phyloP scores from a whole-genome alignment of 1,140 invertebrate genomes.

The Xylocopa sonorina region DNA sequence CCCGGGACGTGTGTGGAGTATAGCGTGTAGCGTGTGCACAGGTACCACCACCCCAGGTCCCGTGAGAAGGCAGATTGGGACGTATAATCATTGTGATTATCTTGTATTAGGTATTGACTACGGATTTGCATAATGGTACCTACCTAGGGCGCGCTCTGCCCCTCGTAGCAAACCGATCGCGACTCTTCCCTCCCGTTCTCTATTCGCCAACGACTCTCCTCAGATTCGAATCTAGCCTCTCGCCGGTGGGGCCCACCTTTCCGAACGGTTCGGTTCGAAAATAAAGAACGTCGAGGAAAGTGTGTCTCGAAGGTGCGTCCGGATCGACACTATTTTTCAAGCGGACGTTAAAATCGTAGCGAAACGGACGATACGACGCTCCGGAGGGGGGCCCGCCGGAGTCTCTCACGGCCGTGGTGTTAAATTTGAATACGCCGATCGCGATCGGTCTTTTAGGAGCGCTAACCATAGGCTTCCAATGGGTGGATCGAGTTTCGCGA shows the following conservation, averaged over 20 bases:
- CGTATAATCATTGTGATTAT: conserved; percentile 82
- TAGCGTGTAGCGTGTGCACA: conserved; percentile 53
- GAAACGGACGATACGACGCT: conserved; percentile 23
- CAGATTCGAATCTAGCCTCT: conserved; percentile 1
- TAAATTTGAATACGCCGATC: conserved; percentile 64
- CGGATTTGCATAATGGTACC: conserved; percentile 81
- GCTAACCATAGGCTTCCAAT: conserved; percentile 60
- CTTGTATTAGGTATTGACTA: conserved; percentile 82
- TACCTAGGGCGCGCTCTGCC: conserved; percentile 66
- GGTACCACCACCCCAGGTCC: conserved; percentile 42
- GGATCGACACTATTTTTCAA: not conserved
- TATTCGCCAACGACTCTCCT: conserved; percentile 1
- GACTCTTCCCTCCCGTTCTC: not conserved
- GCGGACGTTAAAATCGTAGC: conserved; percentile 7
- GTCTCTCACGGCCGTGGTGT: conserved; percentile 40
- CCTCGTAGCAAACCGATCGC: conserved; percentile 47
- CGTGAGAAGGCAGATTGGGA: conserved; percentile 69
- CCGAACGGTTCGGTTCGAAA: no score
- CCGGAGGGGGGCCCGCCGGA: conserved; percentile 14
- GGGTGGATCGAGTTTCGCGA: conserved; percentile 52
- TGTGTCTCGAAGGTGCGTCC: not conserved
- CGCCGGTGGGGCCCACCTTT: no score
- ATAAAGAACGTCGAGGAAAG: not conserved
- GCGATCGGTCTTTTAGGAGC: conserved; percentile 47
- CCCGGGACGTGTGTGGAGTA: conserved; percentile 28